Evolutionary conservation across 1,140 invertebrate genomes (phyloP), one percentile per base, ranked within the genome.

Genomic region (Uloborus diversus): DNA sequence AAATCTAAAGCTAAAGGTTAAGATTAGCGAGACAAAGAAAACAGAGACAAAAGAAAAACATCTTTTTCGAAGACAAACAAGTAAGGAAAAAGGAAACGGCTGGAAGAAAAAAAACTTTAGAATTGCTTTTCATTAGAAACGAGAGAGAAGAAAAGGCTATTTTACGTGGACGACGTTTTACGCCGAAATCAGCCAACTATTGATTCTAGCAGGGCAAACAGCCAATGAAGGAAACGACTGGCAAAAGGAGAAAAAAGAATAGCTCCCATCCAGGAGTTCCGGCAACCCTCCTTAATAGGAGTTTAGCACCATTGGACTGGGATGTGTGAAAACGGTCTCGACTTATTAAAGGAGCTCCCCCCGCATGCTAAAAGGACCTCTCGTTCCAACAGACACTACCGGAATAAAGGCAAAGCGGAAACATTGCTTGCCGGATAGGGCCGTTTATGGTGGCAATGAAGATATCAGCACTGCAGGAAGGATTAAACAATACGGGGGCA

Each of bases 41-140:
- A 42, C 42, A 20, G 56, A 49, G 64, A 35, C 32, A 71, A 71
- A 32, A 42, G 42, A 71, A n/a, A n/a, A n/a, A n/a, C n/a, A n/a
- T n/a, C 49, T 53, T 30, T 71, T 75, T 64, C 70, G 51, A 75
- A 75, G 37, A 32, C 42, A 75, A 75, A 64, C 42, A 75, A 33
- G 30, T 17, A 51, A 75, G 61, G 11, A 61, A 49, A 61, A 75
- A 28, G 27, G 25, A 64, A 7, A 23, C 35, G 37, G 68, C 14
- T 62, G 20, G 56, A 51, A 53, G 32, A 42, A 35, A 28, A 35
- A 49, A 33, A 32, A 75, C 37, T 75, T 75, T 75, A 75, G 70
- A 75, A 75, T 62, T 75, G 70, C 70, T 75, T 75, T 75, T 75
- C 70, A 75, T 75, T 75, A 75, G 59, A 75, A 75, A 75, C 57